Evolutionary conservation across 2,888 invertebrate genomes (phyloP), one percentile per base, ranked within the genome.

Genomic region (Smittia aterrima): DNA sequence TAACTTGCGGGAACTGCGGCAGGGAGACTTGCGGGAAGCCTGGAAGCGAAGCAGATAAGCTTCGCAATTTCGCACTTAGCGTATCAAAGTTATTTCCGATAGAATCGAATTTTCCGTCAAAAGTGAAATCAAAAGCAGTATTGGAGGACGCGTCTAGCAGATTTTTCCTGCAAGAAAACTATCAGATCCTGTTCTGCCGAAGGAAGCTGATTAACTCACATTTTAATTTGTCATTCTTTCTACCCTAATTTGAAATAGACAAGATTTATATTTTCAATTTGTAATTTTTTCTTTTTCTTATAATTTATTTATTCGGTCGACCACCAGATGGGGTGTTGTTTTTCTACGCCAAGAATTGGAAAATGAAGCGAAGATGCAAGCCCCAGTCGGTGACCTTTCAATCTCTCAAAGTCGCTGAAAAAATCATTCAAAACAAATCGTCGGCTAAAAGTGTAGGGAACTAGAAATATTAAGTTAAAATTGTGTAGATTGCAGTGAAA

Each of bases 81-180:
- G 27, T 18, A 3, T 54, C 53, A 11, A 71, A 32, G 7, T 38
- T 16, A 32, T 27, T 13, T 38, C 25, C 27, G 9, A 71, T 13
- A 0, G 40, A 68, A 71, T 71, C 70, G 18, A 71, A 71, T 9
- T 71, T 67, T 22, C 27, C 47, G 27, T 71, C 54, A 54, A 71
- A 71, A 3, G 58, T 20, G 58, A 58, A 58, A 58, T 72, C 72
- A 40, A 72, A 72, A 11, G n/a, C n/a, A n/a, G n/a, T n/a, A n/a
- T n/a, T n/a, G n/a, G n/a, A n/a, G 13, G 72, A 38, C 11, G 32
- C 72, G 53, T 72, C 72, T 22, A 72, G 32, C 72, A 72, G 24
- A 62, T 72, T 72, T 72, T 72, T 72, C 72, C 72, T 72, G 72
- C 38, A 72, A 72, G 6, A 1, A 70, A 24, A 53, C 1, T 18